A percentile compares a stretch with the other conserved stretches of the same genome.
These are phyloP conservation scores for Drosophila sproati DNA, from an alignment of 1,140 invertebrate genomes.

Conservation along the genomic window DNA sequence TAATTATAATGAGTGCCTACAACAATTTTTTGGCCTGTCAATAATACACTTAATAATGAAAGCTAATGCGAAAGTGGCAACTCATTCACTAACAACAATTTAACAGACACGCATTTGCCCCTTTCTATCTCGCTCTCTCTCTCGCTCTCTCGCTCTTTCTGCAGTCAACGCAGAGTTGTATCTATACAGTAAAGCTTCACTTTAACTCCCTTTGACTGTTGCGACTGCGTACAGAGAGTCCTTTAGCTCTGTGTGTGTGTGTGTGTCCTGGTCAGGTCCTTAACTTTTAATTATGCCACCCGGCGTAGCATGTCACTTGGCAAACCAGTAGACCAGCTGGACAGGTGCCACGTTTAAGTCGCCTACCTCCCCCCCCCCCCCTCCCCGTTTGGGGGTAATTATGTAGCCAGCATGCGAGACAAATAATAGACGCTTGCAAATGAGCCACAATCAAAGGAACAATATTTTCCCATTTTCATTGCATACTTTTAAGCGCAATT, in stretches of 20 bases:
- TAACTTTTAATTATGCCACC: constrained; percentile 58
- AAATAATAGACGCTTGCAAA: not conserved
- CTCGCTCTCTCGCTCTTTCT: too few relatives aligned
- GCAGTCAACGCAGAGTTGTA: not conserved
- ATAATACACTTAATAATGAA: too few relatives aligned
- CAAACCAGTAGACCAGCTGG: constrained; percentile 35
- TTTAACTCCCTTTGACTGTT: constrained; percentile 1
- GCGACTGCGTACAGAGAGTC: not conserved
- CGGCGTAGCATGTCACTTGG: constrained; percentile 31
- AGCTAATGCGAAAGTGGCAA: too few relatives aligned
- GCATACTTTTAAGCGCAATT: not conserved
- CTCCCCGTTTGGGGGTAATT: constrained; percentile 12
- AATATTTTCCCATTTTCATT: not conserved
- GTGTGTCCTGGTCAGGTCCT: constrained; percentile 47
- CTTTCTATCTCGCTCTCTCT: too few relatives aligned
- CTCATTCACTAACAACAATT: too few relatives aligned
- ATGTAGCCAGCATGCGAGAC: constrained; percentile 21
- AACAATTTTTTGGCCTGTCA: too few relatives aligned
- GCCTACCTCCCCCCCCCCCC: not conserved
- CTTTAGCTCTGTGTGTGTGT: not conserved
- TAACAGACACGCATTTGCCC: too few relatives aligned
- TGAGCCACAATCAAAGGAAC: not conserved
- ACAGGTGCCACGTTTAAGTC: constrained; percentile 53
- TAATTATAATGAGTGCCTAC: too few relatives aligned
- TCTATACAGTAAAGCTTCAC: constrained; percentile 12